phyloP scores from a whole-genome alignment of 2,113 vertebrate genomes.

The Albula glossodonta region DNA sequence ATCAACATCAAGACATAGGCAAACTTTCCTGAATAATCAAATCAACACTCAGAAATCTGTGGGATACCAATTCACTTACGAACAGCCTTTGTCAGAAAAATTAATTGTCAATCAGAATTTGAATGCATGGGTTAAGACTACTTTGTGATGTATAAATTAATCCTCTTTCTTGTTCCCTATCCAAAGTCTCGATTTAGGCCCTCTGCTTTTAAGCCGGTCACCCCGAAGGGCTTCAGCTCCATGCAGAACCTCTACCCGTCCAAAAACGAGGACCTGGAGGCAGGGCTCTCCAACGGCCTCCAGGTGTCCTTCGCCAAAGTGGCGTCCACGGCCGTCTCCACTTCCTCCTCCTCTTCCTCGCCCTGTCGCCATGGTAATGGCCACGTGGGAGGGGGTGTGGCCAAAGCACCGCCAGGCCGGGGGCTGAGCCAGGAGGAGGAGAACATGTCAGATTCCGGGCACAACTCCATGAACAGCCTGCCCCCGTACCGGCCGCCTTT shows the following conservation, averaged over 20 bases:
- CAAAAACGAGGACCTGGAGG: slow-evolving; percentile 83
- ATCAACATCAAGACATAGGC: no score
- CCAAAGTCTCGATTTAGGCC: slow-evolving; percentile 84
- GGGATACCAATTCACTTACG: no score
- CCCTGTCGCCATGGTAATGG: slow-evolving; percentile 56
- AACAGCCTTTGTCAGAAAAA: no score
- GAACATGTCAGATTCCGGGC: slow-evolving; percentile 79
- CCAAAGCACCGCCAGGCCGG: slow-evolving; percentile 59
- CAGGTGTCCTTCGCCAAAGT: slow-evolving; percentile 59
- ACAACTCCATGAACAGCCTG: slow-evolving; percentile 90
- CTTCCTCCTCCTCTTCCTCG: slow-evolving; percentile 79
- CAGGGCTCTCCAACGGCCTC: slow-evolving; percentile 59
- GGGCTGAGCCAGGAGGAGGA: slow-evolving; percentile 79
- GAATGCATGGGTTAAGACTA: no score
- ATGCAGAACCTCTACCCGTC: slow-evolving; percentile 89
- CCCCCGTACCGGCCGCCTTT: slow-evolving; percentile 81
- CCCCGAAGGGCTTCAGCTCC: slow-evolving; percentile 87
- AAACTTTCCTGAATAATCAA: no score
- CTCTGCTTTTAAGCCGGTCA: slow-evolving; percentile 86
- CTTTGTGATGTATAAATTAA: background rate
- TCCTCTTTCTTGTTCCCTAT: slow-evolving; percentile 32
- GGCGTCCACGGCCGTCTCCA: slow-evolving; percentile 75
- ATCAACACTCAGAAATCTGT: no score
- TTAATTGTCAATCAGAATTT: no score
- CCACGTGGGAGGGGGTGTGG: slow-evolving; percentile 62